Base-by-base conservation (phyloP, 2,888 invertebrate species). In the Tetramorium bicarinatum region DNA sequence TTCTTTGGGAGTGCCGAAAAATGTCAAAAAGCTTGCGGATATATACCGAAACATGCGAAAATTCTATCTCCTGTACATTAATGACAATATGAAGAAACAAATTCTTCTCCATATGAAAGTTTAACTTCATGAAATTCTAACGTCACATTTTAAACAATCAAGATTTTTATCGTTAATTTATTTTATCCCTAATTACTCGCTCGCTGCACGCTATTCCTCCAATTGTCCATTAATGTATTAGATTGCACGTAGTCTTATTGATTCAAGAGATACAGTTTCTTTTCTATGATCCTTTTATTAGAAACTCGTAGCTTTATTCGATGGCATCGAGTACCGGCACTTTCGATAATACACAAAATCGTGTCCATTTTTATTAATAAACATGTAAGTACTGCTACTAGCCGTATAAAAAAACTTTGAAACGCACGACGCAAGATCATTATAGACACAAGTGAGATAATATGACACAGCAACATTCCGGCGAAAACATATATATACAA, bases 11-110 rank as follows among this genome's bases (percentile, higher is more conserved):
- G 80, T 88, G 83, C 82, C 77, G 84, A 82, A 89, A 88, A 89
- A 88, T 86, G 87, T 87, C 87, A 90, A 89, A 87, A 91, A 91
- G 90, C 90, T 89, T 87, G 89, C 85, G 82, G 77, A 4, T 34
- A 34, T 34, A 86, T 84, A 66, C 54, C 21, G 82, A 77, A 25
- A 76, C 71, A 86, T 85, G 86, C 85, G 84, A 76, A 34, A 54
- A 15, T 64, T 49, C 21, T 38, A 38, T 75, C 64, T 80, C 72
- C 52, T 76, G 61, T 44, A 77, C n/a, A 38, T 44, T 21, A 72
- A 61, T 34, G 29, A 34, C 29, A 34, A 34, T 34, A 34, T 34
- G 18, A 59, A 56, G 41, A 47, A 56, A 79, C 29, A 15, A 41
- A 71, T 18, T 38, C 15, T 79, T 18, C 56, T 59, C 34, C 54